Base-by-base conservation (phyloP, 2,888 invertebrate species). In the Macrosoma leucophasiata region DNA sequence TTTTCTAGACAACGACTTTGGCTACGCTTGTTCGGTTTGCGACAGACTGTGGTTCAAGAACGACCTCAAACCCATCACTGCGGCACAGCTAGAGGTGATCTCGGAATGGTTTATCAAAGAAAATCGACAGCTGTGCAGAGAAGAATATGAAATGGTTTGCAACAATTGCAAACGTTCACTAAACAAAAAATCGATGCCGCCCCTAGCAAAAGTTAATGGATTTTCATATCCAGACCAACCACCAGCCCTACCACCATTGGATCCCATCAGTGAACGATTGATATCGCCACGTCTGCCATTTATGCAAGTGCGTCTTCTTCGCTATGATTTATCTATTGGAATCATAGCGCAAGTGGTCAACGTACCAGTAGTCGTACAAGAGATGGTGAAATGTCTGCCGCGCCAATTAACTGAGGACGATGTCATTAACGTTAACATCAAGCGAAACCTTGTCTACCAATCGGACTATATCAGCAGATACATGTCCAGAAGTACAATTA, bases 331-430 rank as follows among this genome's bases (percentile, higher is more conserved):
- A 15, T 13, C 25, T 9, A 25, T 14, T 40, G 50, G 54, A 11
- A 57, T 58, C 32, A 49, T 41, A 19, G 58, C 54, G 2, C 58
- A 60, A 29, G 35, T 58, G 10, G 56, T 62, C 27, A 58, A 62
- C 54, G 48, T 58, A 26, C 58, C 59, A 22, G 41, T 55, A 1
- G 36, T 40, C 34, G 46, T 51, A 13, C 33, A 58, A 48, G 52
- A 49, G 36, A 58, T 58, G 52, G 49, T 58, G 21, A 46, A 43
- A 13, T 27, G 25, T 29, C 38, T 58, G 22, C 56, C 57, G 33
- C 43, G 59, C 43, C 27, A 54, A 13, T 35, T 55, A 10, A 12
- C 50, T 23, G 57, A 50, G 31, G 52, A 49, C 24, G 34, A 48
- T 41, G 47, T 42, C 21, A 28, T 55, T 33, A 36, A 47, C 34